Base-by-base conservation (phyloP, 2,888 invertebrate species). In the Archips xylosteana region DNA sequence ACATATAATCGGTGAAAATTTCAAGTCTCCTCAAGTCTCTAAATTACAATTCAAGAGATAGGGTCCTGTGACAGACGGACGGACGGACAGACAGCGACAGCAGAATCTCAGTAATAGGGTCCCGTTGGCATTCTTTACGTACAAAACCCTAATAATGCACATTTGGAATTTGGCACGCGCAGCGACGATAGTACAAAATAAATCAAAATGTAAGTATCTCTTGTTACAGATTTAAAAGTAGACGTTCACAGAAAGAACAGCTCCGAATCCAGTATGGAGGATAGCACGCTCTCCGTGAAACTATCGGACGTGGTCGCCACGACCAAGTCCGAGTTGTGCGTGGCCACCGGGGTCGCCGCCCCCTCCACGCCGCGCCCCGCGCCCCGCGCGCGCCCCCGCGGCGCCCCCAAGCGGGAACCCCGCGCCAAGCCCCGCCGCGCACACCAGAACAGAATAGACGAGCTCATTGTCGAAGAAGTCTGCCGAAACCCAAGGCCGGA, bases 211-310 rank as follows among this genome's bases (percentile, higher is more conserved):
- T 12, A 3, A 45, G 0, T 12, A 49, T 42, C 68, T 60, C 61
- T 59, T 79, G 78, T 93, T 91, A 10, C 89, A 96, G 98, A 98
- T 95, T 95, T 98, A 80, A 98, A 98, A 95, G 98, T 98, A 75
- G 98, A 98, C 91, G 98, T 98, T 70, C 98, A 98, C 92, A 96
- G 98, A 74, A 98, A 98, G 87, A 98, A 98, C 87, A 98, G 98
- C 84, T 98, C 98, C 0, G 98, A 97, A 89, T 98, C 98, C 77
- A 97, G 97, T 80, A 97, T 97, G 85, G 97, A 97, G 77, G 96
- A 96, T 77, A 92, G 94, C 72, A 94, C 95, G 39, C 91, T 94
- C 61, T 94, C 95, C 36, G 80, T 90, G 2, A 95, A 95, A 77
- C 90, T 90, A 62, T 79, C 87, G 3, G 92, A 91, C 63, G 81